A percentile compares a stretch with the other conserved stretches of the same genome.
Conservation (phyloP, 2,113 vertebrate species). For the Macquaria ambigua region DNA sequence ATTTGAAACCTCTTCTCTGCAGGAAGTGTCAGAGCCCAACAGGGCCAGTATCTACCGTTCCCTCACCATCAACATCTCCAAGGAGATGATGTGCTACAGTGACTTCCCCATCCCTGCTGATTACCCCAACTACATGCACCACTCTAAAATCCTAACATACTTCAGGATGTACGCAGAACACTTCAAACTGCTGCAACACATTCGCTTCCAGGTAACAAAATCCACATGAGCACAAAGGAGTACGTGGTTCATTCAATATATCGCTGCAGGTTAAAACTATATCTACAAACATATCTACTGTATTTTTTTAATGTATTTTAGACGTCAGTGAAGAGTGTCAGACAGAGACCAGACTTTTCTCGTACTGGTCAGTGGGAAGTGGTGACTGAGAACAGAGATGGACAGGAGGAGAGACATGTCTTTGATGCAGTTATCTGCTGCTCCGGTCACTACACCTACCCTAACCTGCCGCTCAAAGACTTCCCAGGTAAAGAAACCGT, state of each 20-base stretch:
- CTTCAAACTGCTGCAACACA: conserved; percentile 86
- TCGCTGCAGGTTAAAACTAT: background rate
- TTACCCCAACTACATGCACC: conserved; percentile 93
- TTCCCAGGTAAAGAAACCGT: conserved; percentile 87
- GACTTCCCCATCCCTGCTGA: conserved; percentile 89
- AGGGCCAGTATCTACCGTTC: conserved; percentile 86
- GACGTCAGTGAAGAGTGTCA: conserved; percentile 87
- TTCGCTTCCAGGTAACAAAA: conserved; percentile 86
- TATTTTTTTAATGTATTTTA: conserved; percentile 63
- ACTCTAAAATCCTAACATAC: conserved; percentile 88
- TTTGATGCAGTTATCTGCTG: conserved; percentile 94
- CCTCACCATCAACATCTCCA: conserved; percentile 92
- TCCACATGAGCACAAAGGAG: background rate
- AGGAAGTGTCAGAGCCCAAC: conserved; percentile 76
- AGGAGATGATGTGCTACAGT: conserved; percentile 95
- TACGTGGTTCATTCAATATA: background rate
- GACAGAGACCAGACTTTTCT: conserved; percentile 82
- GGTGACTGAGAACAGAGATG: conserved; percentile 79
- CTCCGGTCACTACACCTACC: conserved; percentile 85
- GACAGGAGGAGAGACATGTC: conserved; percentile 74
- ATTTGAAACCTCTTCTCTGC: conserved; percentile 4
- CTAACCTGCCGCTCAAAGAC: conserved; percentile 86
- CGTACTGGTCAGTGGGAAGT: conserved; percentile 91
- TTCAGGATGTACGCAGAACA: conserved; percentile 89
- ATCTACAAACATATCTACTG: too few relatives aligned